phyloP scores from a whole-genome alignment of 2,797 vertebrate genomes.

The Lycodopsis pacificus region DNA sequence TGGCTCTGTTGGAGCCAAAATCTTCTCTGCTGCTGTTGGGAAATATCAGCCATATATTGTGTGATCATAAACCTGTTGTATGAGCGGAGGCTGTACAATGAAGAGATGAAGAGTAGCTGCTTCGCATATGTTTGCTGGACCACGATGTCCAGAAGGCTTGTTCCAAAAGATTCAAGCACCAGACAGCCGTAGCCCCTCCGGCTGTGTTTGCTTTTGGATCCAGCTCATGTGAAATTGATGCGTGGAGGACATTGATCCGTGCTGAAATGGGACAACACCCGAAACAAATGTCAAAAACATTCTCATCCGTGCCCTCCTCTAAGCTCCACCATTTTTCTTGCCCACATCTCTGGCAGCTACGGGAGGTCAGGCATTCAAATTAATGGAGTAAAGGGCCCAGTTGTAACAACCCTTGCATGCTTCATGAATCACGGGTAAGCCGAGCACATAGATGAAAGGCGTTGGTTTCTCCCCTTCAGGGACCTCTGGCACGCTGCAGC shows the following conservation, averaged over 20 bases:
- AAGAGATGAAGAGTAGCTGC: constrained; percentile 11
- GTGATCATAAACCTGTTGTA: constrained; percentile 56
- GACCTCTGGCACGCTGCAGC: constrained; percentile 49
- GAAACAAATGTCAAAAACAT: constrained; percentile 79
- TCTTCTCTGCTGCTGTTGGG: constrained; percentile 26
- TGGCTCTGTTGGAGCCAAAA: constrained; percentile 46
- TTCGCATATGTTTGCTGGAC: constrained; percentile 54
- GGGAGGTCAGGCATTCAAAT: constrained; percentile 64
- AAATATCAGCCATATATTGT: constrained; percentile 34
- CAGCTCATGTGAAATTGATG: constrained; percentile 81
- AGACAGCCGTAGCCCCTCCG: constrained; percentile 62
- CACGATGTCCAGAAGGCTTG: constrained; percentile 61
- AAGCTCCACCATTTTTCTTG: constrained; percentile 47
- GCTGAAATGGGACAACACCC: constrained; percentile 74
- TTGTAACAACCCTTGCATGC: constrained; percentile 43
- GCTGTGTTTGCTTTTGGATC: constrained; percentile 72
- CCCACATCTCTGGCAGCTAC: constrained; percentile 16
- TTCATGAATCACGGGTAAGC: constrained; percentile 56
- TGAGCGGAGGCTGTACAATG: constrained; percentile 6
- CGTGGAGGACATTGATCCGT: constrained; percentile 76
- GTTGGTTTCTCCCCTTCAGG: constrained; percentile 46
- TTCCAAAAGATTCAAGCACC: constrained; percentile 64
- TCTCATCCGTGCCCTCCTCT: constrained; percentile 59
- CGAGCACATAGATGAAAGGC: constrained; percentile 42
- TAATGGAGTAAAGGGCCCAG: constrained; percentile 49